phyloP scores from a whole-genome alignment of 2,113 vertebrate species.

The Propithecus coquereli region DNA sequence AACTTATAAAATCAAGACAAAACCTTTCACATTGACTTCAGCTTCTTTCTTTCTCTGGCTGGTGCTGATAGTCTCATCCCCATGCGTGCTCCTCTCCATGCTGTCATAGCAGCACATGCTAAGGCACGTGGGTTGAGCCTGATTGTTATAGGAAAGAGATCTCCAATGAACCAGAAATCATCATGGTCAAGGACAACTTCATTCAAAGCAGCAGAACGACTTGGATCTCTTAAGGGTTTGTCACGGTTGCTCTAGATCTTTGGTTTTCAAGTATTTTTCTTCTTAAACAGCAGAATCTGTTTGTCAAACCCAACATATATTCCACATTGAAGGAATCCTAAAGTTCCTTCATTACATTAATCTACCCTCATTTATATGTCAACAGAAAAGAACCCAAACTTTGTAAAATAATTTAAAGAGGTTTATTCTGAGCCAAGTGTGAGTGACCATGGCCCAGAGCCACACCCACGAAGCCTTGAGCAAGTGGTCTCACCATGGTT shows the following conservation, averaged over 20 bases:
- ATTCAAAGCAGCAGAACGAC: neutral
- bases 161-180: neutral
- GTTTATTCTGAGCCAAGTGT: no score
- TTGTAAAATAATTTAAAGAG: no score
- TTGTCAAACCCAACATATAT: neutral
- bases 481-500: no score
- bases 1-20: neutral
- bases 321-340: neutral
- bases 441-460: no score
- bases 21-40: neutral
- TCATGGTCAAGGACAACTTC: neutral
- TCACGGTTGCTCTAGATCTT: neutral
- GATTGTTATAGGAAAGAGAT: neutral
- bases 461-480: no score
- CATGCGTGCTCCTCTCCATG: neutral
- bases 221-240: neutral
- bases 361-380: neutral
- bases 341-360: neutral
- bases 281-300: neutral
- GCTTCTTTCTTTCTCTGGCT: neutral
- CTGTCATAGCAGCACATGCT: neutral
- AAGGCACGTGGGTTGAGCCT: neutral
- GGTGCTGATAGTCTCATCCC: neutral
- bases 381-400: no score
- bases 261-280: neutral